Conservation (phyloP, 2,113 vertebrate genomes). For the Noctilio leporinus region DNA sequence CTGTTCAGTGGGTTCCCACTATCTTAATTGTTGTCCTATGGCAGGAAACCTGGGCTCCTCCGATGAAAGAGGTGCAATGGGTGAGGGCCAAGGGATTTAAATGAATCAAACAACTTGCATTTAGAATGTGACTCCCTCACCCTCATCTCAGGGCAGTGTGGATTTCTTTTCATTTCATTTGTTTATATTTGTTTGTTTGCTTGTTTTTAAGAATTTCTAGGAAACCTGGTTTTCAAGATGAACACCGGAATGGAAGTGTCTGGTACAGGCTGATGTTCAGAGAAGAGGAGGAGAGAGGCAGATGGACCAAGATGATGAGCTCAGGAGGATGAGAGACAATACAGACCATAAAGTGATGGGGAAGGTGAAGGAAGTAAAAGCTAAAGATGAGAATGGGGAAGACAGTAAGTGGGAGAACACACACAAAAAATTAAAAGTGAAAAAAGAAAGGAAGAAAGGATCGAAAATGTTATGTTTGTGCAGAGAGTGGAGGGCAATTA, state of each 20-base stretch:
- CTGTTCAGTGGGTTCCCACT: neutral
- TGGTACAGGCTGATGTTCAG: neutral
- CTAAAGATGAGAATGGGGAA: no score
- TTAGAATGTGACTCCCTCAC: neutral
- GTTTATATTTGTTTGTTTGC: no score
- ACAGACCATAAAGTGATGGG: neutral
- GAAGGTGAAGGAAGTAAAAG: neutral
- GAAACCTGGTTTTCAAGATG: neutral
- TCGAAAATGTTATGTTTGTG: neutral
- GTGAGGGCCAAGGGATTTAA: neutral
- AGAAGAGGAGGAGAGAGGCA: neutral
- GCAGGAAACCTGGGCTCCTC: neutral
- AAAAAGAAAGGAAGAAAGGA: neutral
- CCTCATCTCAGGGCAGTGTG: neutral
- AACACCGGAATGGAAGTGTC: neutral
- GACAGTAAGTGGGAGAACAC: neutral
- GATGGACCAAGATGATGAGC: neutral
- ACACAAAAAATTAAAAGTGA: neutral
- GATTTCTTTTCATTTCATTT: neutral
- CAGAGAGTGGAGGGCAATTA: neutral
- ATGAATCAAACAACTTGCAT: neutral
- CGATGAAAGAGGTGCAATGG: neutral
- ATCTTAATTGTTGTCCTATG: neutral
- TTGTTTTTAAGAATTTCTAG: neutral
- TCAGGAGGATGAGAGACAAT: neutral